phyloP scores from a whole-genome alignment of 1,140 invertebrate genomes.

The Papilio glaucus region DNA sequence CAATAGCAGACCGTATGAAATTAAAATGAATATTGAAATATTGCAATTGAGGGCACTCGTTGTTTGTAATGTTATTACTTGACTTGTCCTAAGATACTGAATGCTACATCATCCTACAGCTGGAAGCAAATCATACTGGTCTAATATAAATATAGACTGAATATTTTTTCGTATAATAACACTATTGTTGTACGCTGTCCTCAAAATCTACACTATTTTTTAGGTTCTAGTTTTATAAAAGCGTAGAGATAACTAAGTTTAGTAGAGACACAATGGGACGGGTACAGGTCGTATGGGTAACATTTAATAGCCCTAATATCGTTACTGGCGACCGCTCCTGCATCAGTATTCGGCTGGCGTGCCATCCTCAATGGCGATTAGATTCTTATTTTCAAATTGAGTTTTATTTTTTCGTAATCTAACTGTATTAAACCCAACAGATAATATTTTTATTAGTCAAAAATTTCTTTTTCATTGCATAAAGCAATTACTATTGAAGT shows the following conservation, averaged over 20 bases:
- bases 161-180: too few relatives aligned
- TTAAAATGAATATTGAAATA: too few relatives aligned
- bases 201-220: too few relatives aligned
- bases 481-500: too few relatives aligned
- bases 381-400: conserved; percentile 24
- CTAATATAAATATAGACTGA: too few relatives aligned
- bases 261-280: background rate
- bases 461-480: background rate
- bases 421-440: background rate
- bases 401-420: conserved; percentile 4
- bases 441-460: background rate
- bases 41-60: too few relatives aligned
- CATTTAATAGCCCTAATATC: conserved; percentile 24
- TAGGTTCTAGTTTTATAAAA: background rate
- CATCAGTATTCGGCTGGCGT: conserved; percentile 13
- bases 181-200: too few relatives aligned
- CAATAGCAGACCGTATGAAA: too few relatives aligned
- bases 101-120: too few relatives aligned
- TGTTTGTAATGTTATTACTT: too few relatives aligned
- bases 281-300: conserved; percentile 22
- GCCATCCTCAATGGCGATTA: background rate
- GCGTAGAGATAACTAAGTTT: conserved; percentile 11
- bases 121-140: too few relatives aligned
- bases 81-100: too few relatives aligned
- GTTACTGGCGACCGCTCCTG: conserved; percentile 11